Conservation (phyloP, 2,888 invertebrate genomes). For the Drosophila paranaensis region DNA sequence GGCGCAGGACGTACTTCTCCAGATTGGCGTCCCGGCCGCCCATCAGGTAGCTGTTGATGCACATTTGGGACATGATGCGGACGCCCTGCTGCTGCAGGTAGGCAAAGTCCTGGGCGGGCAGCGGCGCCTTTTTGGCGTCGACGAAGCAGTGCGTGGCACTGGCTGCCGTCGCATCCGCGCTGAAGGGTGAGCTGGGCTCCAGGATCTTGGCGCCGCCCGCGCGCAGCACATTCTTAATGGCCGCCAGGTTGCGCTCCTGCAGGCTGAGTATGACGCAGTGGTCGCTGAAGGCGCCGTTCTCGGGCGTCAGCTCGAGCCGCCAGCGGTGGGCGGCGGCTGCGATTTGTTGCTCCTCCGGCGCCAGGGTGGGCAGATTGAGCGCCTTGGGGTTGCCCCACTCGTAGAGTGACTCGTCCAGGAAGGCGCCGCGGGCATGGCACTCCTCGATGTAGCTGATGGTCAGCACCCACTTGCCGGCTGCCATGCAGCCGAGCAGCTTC, state of each 20-base stretch:
- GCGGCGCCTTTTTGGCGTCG: conserved; percentile 78
- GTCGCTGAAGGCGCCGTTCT: conserved; percentile 86
- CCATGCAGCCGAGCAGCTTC: conserved; percentile 93
- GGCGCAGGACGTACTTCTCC: conserved; percentile 65
- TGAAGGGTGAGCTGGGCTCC: conserved; percentile 83
- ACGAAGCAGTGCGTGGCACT: conserved; percentile 83
- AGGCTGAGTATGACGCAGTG: conserved; percentile 87
- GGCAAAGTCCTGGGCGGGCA: conserved; percentile 69
- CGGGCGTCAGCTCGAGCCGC: conserved; percentile 86
- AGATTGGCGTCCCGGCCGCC: conserved; percentile 80
- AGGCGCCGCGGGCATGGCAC: conserved; percentile 85
- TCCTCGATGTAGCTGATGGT: conserved; percentile 91
- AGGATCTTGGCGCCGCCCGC: conserved; percentile 92
- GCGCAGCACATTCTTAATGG: conserved; percentile 89
- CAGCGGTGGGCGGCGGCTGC: conserved; percentile 89
- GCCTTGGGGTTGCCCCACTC: conserved; percentile 94
- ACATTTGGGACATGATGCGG: conserved; percentile 81
- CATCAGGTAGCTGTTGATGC: conserved; percentile 83
- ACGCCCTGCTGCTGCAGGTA: conserved; percentile 72
- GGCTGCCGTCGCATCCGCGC: conserved; percentile 43
- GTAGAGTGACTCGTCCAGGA: conserved; percentile 88
- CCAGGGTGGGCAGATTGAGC: conserved; percentile 84
- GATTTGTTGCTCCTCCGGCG: conserved; percentile 85
- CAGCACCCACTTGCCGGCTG: conserved; percentile 95
- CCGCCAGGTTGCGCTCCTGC: conserved; percentile 86